phyloP scores from a whole-genome alignment of 2,888 invertebrate genomes.

The Apodemia hepburni region DNA sequence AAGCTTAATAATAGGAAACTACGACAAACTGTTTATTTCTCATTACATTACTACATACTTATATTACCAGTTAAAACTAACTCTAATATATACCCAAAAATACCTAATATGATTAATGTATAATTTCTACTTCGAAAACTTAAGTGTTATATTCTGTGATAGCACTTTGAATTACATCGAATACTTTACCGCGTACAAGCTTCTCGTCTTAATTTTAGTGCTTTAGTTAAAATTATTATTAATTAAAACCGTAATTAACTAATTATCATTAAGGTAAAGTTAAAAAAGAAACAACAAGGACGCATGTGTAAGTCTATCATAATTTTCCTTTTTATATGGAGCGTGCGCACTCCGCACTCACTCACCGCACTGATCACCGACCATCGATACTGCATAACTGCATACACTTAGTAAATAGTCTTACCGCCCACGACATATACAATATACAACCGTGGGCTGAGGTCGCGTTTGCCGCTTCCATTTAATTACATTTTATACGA shows the following conservation, averaged over 20 bases:
- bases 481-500: constrained; percentile 71
- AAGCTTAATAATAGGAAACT: constrained; percentile 80
- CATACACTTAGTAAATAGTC: constrained; percentile 72
- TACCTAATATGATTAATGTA: constrained; percentile 80
- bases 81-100: constrained; percentile 79
- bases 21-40: constrained; percentile 76
- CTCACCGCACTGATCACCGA: constrained; percentile 41
- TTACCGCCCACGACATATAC: constrained; percentile 39
- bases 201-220: constrained; percentile 73
- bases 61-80: constrained; percentile 78
- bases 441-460: not conserved
- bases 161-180: constrained; percentile 72
- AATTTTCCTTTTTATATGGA: constrained; percentile 77
- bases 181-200: constrained; percentile 70
- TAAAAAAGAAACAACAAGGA: constrained; percentile 67
- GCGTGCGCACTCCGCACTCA: constrained; percentile 41
- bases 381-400: constrained; percentile 21
- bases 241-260: constrained; percentile 81
- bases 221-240: constrained; percentile 76
- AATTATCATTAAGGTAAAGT: constrained; percentile 76
- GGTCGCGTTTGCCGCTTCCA: constrained; percentile 68
- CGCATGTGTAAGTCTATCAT: constrained; percentile 76
- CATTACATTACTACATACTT: constrained; percentile 80
- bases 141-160: constrained; percentile 66
- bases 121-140: constrained; percentile 75